Evolutionary conservation across 2,797 vertebrate species (phyloP).

Genomic region (Muraenolepis orangiensis): DNA sequence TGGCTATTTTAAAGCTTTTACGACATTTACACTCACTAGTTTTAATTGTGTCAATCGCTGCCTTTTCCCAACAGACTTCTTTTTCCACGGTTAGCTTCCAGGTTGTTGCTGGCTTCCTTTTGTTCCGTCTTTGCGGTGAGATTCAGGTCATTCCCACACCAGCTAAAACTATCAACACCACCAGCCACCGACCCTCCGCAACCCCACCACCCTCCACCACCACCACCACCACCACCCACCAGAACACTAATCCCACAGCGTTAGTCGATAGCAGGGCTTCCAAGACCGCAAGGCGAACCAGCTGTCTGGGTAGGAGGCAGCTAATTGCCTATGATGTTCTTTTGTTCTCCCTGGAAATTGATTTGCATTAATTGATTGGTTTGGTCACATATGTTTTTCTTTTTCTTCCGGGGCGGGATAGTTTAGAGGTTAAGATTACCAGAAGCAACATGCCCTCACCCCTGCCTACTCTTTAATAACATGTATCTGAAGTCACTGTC

Average conservation of each 20-base stretch:
- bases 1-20: background rate
- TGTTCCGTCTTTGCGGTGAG: background rate
- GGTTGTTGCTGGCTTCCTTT: background rate
- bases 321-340: conserved; percentile 66
- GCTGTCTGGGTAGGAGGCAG: conserved; percentile 46
- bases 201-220: background rate
- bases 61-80: background rate
- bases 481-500: too few species aligned
- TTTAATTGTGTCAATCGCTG: background rate
- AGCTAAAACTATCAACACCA: background rate
- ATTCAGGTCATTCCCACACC: conserved; percentile 1
- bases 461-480: too few species aligned
- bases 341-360: conserved; percentile 48
- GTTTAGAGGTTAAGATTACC: too few species aligned
- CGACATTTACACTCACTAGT: background rate
- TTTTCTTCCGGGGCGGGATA: too few species aligned
- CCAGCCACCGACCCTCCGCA: background rate
- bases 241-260: conserved; percentile 59
- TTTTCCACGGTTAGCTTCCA: background rate
- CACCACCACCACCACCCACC: conserved; percentile 46
- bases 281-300: conserved; percentile 32
- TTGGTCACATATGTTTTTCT: too few species aligned
- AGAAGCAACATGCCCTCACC: too few species aligned
- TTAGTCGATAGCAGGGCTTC: conserved; percentile 57
- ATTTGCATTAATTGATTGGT: conserved; percentile 36